These are phyloP conservation scores for Heliconius charithonia DNA, from an alignment of 2,888 invertebrate genomes.

Conservation along the genomic window DNA sequence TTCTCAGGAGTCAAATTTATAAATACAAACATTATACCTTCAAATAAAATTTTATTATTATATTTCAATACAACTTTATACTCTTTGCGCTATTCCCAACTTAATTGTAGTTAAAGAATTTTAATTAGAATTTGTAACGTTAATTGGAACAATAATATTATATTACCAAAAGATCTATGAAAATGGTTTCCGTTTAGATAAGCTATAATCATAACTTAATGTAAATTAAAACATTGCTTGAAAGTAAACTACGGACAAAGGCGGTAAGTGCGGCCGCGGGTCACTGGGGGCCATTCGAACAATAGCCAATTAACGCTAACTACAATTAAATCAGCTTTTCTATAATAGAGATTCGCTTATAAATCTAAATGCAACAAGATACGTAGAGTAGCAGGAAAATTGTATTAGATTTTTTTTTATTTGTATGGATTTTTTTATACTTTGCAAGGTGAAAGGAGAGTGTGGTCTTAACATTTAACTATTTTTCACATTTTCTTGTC, in stretches of 20 bases:
- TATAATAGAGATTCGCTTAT: constrained; percentile 26
- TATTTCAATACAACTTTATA: neutral
- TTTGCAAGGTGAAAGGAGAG: neutral
- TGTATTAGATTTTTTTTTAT: neutral
- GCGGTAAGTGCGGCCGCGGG: constrained; percentile 57
- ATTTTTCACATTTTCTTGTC: neutral
- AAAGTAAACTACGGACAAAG: constrained; percentile 54
- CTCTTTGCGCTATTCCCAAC: neutral
- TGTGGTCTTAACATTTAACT: no score
- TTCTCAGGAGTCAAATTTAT: neutral
- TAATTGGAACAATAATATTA: constrained; percentile 20
- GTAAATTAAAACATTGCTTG: constrained; percentile 26
- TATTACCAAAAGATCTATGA: constrained; percentile 9
- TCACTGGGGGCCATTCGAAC: constrained; percentile 63
- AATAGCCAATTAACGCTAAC: constrained; percentile 74
- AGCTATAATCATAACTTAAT: constrained; percentile 20
- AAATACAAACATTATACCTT: neutral
- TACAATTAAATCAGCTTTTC: constrained; percentile 67
- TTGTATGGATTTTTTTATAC: neutral
- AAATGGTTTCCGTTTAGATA: constrained; percentile 24
- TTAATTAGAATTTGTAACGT: constrained; percentile 17
- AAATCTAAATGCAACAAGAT: constrained; percentile 15
- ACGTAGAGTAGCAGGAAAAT: neutral
- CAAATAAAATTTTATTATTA: constrained; percentile 5
- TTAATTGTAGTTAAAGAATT: constrained; percentile 7